Base-by-base conservation (phyloP, 2,888 invertebrate species). In the Scaptomyza reducta region DNA sequence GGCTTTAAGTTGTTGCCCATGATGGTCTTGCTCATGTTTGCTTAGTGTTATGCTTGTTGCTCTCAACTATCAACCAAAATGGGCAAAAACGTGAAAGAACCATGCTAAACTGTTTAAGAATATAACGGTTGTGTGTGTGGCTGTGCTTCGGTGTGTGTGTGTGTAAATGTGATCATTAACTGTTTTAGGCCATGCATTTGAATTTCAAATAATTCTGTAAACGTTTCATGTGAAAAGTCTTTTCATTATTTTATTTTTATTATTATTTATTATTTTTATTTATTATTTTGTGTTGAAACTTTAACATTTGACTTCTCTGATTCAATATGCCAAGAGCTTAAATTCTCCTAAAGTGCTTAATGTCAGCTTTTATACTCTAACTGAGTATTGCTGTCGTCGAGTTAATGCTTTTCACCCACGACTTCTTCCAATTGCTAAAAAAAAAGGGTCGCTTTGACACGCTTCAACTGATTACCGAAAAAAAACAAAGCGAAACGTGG, bases 21-120 rank as follows among this genome's bases (percentile, higher is more conserved):
- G 38, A 3, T 16, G 47, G 27, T 31, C 6, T 10, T 31, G 31
- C 47, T 49, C 44, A 35, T 74, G 66, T 53, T 58, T 65, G 77
- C 65, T 40, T 29, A 46, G 64, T 70, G 56, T 65, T 60, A 33
- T 62, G 73, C 61, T 62, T 72, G 60, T 56, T 72, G 61, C 77
- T 41, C 66, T 66, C 66, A 58, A 58, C 47, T 71, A 61, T 66
- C 57, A 44, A 27, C 22, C 22, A 22, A 2, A 22, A 22, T 22
- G 14, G 27, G 49, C n/a, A 13, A 31, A 72, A 65, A 65, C 50
- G 74, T 74, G 68, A 59, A 72, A 51, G 55, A 63, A 46, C 47
- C 56, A 70, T 46, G 44, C 63, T 27, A 54, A 60, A 56, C 51
- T 31, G 42, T 38, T 33, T 31, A 27, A 14, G 7, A 40, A 41